Evolutionary conservation across 2,797 vertebrate genomes (phyloP).

Genomic region (Meriones psammophilus): DNA sequence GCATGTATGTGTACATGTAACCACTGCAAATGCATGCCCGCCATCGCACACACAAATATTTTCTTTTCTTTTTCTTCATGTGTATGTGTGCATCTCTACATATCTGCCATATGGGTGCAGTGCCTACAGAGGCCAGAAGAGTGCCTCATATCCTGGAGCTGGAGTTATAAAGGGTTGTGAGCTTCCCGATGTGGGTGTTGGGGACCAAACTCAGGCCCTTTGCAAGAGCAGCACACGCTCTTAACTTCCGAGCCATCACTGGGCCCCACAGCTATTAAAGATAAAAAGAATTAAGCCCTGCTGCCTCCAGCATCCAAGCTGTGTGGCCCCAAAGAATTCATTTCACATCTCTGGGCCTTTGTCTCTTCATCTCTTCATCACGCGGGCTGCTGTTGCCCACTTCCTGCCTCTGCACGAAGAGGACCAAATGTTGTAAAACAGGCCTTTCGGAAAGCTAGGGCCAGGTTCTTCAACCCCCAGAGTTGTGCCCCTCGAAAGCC

Average conservation of each 20-base stretch:
- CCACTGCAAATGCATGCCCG: neutral
- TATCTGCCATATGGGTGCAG: neutral
- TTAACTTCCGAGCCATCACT: neutral
- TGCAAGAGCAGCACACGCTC: neutral
- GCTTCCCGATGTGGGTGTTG: neutral
- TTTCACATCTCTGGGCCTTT: neutral
- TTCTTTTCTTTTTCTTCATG: neutral
- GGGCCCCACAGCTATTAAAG: neutral
- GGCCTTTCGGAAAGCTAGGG: neutral
- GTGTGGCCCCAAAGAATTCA: neutral
- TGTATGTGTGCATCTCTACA: neutral
- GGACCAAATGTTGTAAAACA: rapidly evolving
- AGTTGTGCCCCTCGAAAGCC: rapidly evolving
- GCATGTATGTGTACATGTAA: neutral
- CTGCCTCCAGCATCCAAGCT: neutral
- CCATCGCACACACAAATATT: neutral
- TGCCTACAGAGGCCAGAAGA: neutral
- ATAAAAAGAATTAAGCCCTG: neutral
- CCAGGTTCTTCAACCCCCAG: neutral
- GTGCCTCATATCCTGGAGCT: neutral
- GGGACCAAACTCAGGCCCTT: neutral
- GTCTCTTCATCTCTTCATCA: neutral
- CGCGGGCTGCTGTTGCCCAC: neutral
- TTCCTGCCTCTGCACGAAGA: rapidly evolving
- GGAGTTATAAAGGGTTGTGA: neutral